Conservation (phyloP, 2,888 invertebrate species). For the Ophioninae sp. region DNA sequence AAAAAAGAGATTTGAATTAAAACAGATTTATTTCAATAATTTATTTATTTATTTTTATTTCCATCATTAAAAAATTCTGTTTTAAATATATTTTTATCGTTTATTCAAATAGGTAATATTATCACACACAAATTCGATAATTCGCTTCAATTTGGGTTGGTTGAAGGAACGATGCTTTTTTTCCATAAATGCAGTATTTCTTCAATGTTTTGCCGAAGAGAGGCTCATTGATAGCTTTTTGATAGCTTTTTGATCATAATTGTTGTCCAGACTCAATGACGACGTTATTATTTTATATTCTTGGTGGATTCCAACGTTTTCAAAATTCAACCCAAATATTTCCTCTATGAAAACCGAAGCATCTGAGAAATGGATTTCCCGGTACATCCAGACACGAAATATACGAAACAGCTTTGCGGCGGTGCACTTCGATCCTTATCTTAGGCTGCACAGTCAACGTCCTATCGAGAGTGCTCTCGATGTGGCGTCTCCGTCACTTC, state of each 20-base stretch:
- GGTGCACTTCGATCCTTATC: conserved; percentile 32
- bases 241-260: background rate
- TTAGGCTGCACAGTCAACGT: conserved; percentile 7
- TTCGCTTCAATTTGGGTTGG: too few species aligned
- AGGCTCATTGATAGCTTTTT: background rate
- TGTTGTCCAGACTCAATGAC: background rate
- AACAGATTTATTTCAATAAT: too few species aligned
- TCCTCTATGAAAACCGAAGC: conserved; percentile 24
- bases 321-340: background rate
- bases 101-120: too few species aligned
- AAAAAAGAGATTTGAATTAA: too few species aligned
- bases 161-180: too few species aligned
- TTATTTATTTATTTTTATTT: too few species aligned
- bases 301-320: background rate
- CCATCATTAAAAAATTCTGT: too few species aligned
- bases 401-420: conserved; percentile 24
- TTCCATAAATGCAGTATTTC: too few species aligned
- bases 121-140: too few species aligned
- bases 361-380: background rate
- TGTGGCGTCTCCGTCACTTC: conserved; percentile 41
- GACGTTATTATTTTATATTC: background rate
- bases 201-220: background rate
- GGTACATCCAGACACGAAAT: background rate
- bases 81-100: too few species aligned
- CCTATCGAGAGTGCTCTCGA: conserved; percentile 26